Conservation (phyloP, 2,888 invertebrate species). For the Drosophila ustulata region DNA sequence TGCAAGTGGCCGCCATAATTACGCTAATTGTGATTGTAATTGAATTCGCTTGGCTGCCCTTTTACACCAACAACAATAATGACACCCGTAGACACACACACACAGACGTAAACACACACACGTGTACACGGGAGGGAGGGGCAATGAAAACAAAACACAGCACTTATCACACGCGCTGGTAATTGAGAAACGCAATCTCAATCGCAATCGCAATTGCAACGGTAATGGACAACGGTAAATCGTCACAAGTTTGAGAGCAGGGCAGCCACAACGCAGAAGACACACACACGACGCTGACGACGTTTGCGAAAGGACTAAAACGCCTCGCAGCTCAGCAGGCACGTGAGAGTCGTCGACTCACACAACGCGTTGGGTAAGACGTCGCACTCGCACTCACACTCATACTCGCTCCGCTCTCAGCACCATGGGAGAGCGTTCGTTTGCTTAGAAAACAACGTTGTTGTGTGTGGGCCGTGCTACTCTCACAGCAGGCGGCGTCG, state of each 20-base stretch:
- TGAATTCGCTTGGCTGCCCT: slow-evolving; percentile 71
- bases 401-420: slow-evolving; percentile 29
- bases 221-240: slow-evolving; percentile 60
- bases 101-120: slow-evolving; percentile 4
- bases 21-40: slow-evolving; percentile 76
- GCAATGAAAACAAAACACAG: slow-evolving; percentile 53
- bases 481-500: slow-evolving; percentile 68
- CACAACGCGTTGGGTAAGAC: slow-evolving; percentile 66
- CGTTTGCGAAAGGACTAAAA: slow-evolving; percentile 83
- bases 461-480: slow-evolving; percentile 44
- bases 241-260: slow-evolving; percentile 49
- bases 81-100: slow-evolving; percentile 12
- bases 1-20: slow-evolving; percentile 73
- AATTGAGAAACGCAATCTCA: slow-evolving; percentile 55
- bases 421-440: slow-evolving; percentile 54
- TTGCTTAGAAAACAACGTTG: slow-evolving; percentile 61
- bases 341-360: slow-evolving; percentile 60
- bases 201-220: slow-evolving; percentile 37
- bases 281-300: slow-evolving; percentile 79
- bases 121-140: slow-evolving; percentile 1
- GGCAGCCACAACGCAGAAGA: slow-evolving; percentile 62
- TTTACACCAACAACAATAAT: slow-evolving; percentile 32
- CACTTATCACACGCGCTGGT: slow-evolving; percentile 58
- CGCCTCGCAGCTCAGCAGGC: slow-evolving; percentile 55
- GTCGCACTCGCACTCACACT: slow-evolving; percentile 46